A percentile compares a stretch with the other conserved stretches of the same genome.
Evolutionary conservation across 2,797 vertebrate genomes (phyloP).

Genomic region (Phrynocephalus guinanensis): DNA sequence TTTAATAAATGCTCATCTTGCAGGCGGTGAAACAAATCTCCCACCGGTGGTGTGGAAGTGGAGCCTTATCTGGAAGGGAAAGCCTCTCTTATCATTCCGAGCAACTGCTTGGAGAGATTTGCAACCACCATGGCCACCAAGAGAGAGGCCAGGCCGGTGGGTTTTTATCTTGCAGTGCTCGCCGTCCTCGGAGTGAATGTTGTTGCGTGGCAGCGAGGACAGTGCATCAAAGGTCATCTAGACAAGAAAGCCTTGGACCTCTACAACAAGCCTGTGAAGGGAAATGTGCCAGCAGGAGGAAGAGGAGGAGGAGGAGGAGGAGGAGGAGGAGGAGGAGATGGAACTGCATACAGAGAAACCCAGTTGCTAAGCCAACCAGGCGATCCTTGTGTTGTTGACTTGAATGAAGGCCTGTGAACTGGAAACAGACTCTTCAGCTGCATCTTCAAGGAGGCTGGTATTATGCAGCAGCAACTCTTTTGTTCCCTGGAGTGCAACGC

Average conservation of each 20-base stretch:
- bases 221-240: constrained; percentile 41
- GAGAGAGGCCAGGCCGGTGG: constrained; percentile 44
- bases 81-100: constrained; percentile 53
- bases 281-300: neutral
- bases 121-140: neutral
- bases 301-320: neutral
- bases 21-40: constrained; percentile 41
- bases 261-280: neutral
- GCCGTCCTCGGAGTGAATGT: constrained; percentile 40
- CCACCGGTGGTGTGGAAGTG: constrained; percentile 49
- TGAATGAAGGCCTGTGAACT: constrained; percentile 16
- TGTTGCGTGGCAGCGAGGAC: constrained; percentile 40
- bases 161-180: constrained; percentile 30
- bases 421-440: constrained; percentile 13
- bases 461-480: constrained; percentile 8
- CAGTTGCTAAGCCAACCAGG: neutral
- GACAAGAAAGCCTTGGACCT: constrained; percentile 29
- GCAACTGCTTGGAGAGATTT: constrained; percentile 45
- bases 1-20: constrained; percentile 64
- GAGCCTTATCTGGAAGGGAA: constrained; percentile 59
- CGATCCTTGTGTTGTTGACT: constrained; percentile 6
- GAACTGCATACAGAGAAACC: neutral
- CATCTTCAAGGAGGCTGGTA: constrained; percentile 1
- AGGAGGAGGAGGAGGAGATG: neutral
- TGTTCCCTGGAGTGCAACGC: constrained; percentile 14